phyloP scores from a whole-genome alignment of 1,140 invertebrate species.

The Hirudo medicinalis region DNA sequence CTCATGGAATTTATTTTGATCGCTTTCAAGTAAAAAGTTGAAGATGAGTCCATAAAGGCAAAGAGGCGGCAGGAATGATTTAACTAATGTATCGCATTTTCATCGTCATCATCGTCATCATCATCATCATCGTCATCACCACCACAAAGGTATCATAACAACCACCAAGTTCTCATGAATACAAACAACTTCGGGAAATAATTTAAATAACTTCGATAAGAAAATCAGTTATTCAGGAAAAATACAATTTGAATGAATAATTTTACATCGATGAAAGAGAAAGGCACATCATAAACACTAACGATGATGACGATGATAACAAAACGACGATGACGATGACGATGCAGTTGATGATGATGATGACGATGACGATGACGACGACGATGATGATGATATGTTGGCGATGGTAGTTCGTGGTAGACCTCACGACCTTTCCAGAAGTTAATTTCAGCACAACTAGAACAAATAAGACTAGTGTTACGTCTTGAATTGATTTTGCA shows the following conservation, averaged over 20 bases:
- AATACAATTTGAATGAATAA: neutral
- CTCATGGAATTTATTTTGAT: neutral
- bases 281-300: neutral
- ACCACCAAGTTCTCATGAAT: neutral
- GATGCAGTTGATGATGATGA: neutral
- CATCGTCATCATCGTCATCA: slow-evolving; percentile 4
- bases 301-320: slow-evolving; percentile 1
- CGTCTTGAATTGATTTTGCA: no score
- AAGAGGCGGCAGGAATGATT: no score
- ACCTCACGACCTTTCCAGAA: no score
- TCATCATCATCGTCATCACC: neutral
- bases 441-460: no score
- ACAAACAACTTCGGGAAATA: neutral
- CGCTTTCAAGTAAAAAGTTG: neutral
- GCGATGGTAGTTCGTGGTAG: no score
- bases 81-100: neutral
- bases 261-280: neutral
- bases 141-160: neutral
- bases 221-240: neutral
- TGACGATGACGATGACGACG: neutral
- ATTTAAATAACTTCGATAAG: neutral
- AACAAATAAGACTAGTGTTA: no score
- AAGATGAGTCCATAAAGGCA: no score
- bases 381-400: slow-evolving; percentile 5
- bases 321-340: neutral